Evolutionary conservation across 2,797 vertebrate genomes (phyloP).

Genomic region (Carduelis carduelis): DNA sequence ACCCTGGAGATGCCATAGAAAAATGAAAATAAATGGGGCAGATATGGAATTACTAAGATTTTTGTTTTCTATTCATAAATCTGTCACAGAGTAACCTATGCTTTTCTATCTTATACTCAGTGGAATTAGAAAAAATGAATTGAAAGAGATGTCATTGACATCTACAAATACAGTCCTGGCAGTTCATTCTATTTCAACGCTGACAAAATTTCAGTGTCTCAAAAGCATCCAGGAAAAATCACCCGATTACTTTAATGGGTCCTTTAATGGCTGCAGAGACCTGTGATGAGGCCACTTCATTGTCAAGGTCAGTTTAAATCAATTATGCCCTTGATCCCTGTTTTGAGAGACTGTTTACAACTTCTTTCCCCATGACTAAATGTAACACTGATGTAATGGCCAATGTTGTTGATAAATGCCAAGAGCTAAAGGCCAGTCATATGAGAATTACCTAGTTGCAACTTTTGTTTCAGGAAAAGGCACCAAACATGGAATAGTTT

Average conservation of each 20-base stretch:
- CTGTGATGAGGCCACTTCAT: background rate
- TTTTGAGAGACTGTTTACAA: background rate
- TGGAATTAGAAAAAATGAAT: background rate
- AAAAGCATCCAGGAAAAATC: conserved; percentile 7
- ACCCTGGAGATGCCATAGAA: background rate
- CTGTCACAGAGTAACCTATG: background rate
- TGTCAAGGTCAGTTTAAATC: conserved; percentile 39
- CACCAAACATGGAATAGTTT: background rate
- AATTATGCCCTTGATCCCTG: background rate
- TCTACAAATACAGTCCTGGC: background rate
- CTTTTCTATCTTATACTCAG: background rate
- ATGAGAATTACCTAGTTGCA: background rate
- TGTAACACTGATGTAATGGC: background rate
- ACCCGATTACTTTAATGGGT: background rate
- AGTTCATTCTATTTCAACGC: conserved; percentile 13
- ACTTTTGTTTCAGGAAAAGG: background rate
- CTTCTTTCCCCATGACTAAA: background rate
- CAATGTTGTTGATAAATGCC: background rate
- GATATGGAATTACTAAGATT: background rate
- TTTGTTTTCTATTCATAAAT: background rate
- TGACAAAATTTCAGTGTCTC: background rate
- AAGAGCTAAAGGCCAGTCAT: background rate
- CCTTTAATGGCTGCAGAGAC: background rate
- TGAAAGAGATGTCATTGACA: background rate
- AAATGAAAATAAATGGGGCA: background rate